Conservation (phyloP, 2,888 invertebrate genomes). For the Gryllus longicercus region DNA sequence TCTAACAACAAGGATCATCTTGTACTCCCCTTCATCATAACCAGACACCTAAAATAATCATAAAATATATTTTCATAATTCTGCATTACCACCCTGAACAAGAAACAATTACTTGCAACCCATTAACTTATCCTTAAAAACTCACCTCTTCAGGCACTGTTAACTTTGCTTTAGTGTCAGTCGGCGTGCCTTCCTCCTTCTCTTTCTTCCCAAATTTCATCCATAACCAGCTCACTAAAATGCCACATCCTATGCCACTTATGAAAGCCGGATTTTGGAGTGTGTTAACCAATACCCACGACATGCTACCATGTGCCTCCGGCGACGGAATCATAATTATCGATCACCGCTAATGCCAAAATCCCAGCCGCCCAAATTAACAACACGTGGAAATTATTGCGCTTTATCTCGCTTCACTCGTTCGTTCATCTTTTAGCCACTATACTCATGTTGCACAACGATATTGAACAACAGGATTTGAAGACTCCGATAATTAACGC, state of each 20-base stretch:
- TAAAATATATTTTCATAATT: not conserved
- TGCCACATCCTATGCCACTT: not conserved
- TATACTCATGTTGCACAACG: too few species aligned
- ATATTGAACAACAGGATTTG: too few species aligned
- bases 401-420: too few species aligned
- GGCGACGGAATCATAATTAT: not conserved
- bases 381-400: too few species aligned
- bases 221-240: not conserved
- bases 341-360: too few species aligned
- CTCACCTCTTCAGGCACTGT: not conserved
- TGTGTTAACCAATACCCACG: not conserved
- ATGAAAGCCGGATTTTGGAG: not conserved
- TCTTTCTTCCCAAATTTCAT: not conserved
- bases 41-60: slow-evolving; percentile 3
- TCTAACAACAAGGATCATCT: slow-evolving; percentile 81
- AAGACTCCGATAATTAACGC: too few species aligned
- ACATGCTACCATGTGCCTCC: not conserved
- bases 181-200: not conserved
- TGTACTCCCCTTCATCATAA: slow-evolving; percentile 57
- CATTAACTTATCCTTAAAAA: not conserved
- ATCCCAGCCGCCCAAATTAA: too few species aligned
- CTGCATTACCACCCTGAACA: too few species aligned
- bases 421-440: too few species aligned
- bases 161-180: not conserved
- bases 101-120: too few species aligned